phyloP scores from a whole-genome alignment of 1,140 invertebrate species.

The Eueides isabella region DNA sequence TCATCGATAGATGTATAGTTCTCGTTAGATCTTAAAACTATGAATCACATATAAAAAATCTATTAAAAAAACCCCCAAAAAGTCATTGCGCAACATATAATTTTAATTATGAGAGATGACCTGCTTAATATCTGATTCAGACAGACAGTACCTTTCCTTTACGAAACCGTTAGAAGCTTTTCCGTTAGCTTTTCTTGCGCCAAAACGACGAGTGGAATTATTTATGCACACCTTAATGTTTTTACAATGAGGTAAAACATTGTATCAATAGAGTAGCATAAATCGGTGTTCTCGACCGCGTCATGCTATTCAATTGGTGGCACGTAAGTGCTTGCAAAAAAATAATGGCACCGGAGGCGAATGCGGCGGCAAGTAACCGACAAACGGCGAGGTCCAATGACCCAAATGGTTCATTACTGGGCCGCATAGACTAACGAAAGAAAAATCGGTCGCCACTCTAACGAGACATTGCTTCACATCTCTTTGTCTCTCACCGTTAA shows the following conservation, averaged over 20 bases:
- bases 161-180: constrained; percentile 49
- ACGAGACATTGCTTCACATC: constrained; percentile 40
- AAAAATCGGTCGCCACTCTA: constrained; percentile 68
- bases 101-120: constrained; percentile 21
- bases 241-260: constrained; percentile 45
- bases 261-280: constrained; percentile 45
- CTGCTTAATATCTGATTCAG: constrained; percentile 36
- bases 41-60: too few species aligned
- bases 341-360: constrained; percentile 71
- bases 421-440: constrained; percentile 71
- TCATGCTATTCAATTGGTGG: constrained; percentile 44
- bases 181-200: constrained; percentile 47
- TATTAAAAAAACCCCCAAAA: too few species aligned
- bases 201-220: constrained; percentile 45
- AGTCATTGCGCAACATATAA: constrained; percentile 6
- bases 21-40: too few species aligned
- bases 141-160: constrained; percentile 30
- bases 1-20: too few species aligned
- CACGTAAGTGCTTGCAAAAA: constrained; percentile 67
- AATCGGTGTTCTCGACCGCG: constrained; percentile 51
- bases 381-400: constrained; percentile 79
- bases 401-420: constrained; percentile 77
- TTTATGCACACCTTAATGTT: constrained; percentile 51
- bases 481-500: constrained; percentile 42
- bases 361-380: constrained; percentile 60